Evolutionary conservation across 1,140 invertebrate species (phyloP), one percentile per base, ranked within the genome.

Genomic region (Pollicipes pollicipes): DNA sequence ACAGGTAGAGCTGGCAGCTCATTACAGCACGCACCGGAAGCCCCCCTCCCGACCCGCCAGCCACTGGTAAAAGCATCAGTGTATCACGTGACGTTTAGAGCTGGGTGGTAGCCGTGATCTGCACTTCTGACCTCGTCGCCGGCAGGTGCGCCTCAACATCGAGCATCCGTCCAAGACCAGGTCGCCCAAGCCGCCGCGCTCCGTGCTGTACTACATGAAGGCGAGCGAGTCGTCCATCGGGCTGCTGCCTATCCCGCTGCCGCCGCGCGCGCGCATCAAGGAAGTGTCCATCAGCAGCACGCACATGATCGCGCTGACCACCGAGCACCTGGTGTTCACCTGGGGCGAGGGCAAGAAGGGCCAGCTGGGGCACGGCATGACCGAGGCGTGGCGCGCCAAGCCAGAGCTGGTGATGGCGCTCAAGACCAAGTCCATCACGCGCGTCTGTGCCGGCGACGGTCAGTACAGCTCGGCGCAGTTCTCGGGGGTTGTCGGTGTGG

Each of bases 271-370:
- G 8, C 80, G 81, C 71, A 81, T 86, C 31, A 78, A 80, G 29
- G 76, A 85, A 77, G 81, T 88, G 30, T 82, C 85, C 63, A 83
- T 86, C 35, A 86, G 87, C 69, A 81, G 81, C 66, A 85, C 84
- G 28, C 89, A 91, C 79, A 84, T 85, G 76, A 82, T 90, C 70
- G 85, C 86, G 31, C 81, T 90, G 3, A 88, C 87, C 71, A 76
- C 77, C 75, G 86, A 90, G 76, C 81, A 82, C 37, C 78, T 84
- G 24, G 86, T 89, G 26, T 90, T 84, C 76, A 83, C 85, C 6
- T 90, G 88, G 88, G 89, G 89, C 32, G 83, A 86, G 76, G 86
- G 86, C 21, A 79, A 75, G 68, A 82, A 81, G 75, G 88, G 89
- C 31, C 87, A 90, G 77, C 78, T 90, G 69, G 88, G 88, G 1